Evolutionary conservation across 2,888 invertebrate species (phyloP).

Genomic region (Coleophora flavipennella): DNA sequence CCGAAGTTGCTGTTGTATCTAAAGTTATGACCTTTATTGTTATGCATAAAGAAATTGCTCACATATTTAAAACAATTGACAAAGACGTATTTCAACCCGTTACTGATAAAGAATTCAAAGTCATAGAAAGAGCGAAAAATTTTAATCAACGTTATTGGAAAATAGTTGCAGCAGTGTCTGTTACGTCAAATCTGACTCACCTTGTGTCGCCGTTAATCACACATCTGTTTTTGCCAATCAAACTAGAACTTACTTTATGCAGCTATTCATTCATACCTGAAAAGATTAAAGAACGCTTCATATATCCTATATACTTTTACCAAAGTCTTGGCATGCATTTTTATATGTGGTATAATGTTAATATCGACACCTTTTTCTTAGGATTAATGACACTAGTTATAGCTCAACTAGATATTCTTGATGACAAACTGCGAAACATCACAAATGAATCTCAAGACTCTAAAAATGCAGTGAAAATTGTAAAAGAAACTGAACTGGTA

Average conservation of each 20-base stretch:
- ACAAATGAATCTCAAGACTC: conserved; percentile 10
- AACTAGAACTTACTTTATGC: conserved; percentile 29
- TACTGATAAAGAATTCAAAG: conserved; percentile 20
- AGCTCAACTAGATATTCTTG: conserved; percentile 45
- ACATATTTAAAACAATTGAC: conserved; percentile 30
- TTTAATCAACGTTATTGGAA: conserved; percentile 34
- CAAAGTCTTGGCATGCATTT: conserved; percentile 37
- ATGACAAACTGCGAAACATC: conserved; percentile 30
- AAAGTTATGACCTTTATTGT: conserved; percentile 36
- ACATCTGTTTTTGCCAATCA: conserved; percentile 23
- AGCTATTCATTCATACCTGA: conserved; percentile 39
- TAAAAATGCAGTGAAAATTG: background rate
- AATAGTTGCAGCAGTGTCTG: conserved; percentile 25
- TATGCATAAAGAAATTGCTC: conserved; percentile 24
- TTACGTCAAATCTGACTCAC: conserved; percentile 24
- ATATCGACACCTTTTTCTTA: conserved; percentile 39
- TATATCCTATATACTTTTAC: conserved; percentile 39
- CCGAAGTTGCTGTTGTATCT: conserved; percentile 25
- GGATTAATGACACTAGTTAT: conserved; percentile 37
- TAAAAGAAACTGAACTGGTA: conserved; percentile 15
- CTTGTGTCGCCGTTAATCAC: conserved; percentile 24
- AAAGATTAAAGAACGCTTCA: conserved; percentile 20
- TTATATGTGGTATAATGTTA: conserved; percentile 34
- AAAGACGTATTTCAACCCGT: conserved; percentile 34
- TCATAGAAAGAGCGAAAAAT: conserved; percentile 30